These are phyloP conservation scores for Helogale parvula DNA, from an alignment of 2,113 vertebrate genomes.

Conservation along the genomic window DNA sequence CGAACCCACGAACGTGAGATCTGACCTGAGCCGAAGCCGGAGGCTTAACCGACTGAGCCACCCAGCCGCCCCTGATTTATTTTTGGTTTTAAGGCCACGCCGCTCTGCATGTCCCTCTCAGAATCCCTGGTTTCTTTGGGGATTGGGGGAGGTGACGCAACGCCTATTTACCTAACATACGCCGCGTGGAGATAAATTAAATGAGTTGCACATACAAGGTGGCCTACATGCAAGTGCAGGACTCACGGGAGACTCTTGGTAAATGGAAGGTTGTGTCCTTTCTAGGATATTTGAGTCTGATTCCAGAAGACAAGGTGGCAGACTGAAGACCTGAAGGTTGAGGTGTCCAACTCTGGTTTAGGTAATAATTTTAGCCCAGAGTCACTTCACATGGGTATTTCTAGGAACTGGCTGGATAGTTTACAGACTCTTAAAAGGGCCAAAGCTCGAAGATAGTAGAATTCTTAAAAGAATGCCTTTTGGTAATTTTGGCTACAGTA, in stretches of 20 bases:
- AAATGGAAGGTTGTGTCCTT: background rate
- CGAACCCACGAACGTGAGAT: no score
- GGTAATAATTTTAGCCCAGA: background rate
- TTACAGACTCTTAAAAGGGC: background rate
- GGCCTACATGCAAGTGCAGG: background rate
- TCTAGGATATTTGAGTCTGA: background rate
- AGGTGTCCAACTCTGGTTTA: background rate
- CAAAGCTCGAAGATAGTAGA: background rate
- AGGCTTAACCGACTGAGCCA: no score
- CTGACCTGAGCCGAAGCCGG: no score
- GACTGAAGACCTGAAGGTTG: background rate
- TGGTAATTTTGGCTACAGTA: background rate
- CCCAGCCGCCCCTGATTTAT: no score
- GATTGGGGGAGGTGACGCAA: background rate
- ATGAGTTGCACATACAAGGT: background rate
- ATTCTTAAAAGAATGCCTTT: background rate
- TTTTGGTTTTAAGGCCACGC: background rate
- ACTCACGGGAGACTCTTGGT: background rate
- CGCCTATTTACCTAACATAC: background rate
- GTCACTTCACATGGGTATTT: background rate
- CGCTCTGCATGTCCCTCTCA: accelerated
- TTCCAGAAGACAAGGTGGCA: background rate
- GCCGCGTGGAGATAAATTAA: background rate
- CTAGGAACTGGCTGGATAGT: background rate
- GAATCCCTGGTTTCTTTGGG: background rate